These are phyloP conservation scores for Caenorhabditis virilis DNA, from an alignment of 2,888 invertebrate genomes.

Conservation along the genomic window DNA sequence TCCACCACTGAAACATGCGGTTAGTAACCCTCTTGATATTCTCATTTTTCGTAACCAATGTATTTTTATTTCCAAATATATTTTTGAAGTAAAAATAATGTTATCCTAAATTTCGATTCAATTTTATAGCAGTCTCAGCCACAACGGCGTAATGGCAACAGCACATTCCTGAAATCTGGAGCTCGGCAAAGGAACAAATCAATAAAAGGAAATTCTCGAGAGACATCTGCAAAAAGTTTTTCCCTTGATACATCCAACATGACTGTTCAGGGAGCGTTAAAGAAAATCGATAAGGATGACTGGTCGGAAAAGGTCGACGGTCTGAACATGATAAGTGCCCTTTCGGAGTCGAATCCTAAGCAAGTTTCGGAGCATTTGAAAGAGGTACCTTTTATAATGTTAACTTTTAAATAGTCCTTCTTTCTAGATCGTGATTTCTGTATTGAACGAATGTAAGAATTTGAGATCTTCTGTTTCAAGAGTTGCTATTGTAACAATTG, in stretches of 20 bases:
- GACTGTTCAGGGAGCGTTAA: conserved; percentile 40
- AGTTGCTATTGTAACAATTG: conserved; percentile 82
- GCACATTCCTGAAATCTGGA: conserved; percentile 25
- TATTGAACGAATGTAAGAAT: conserved; percentile 74
- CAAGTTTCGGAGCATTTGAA: conserved; percentile 42
- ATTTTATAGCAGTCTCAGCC: conserved; percentile 29
- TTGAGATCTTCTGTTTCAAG: conserved; percentile 90
- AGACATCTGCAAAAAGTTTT: neutral
- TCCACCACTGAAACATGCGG: conserved; percentile 35
- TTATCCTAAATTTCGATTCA: neutral
- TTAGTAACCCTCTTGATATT: no score
- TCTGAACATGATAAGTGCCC: conserved; percentile 69
- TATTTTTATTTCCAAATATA: no score
- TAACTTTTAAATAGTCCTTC: neutral
- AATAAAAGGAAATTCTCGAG: conserved; percentile 8
- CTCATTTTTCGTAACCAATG: no score
- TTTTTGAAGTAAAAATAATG: no score
- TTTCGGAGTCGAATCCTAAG: conserved; percentile 41
- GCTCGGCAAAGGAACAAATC: conserved; percentile 12
- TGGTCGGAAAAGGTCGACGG: conserved; percentile 79
- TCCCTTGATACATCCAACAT: conserved; percentile 31
- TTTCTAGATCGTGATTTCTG: conserved; percentile 42
- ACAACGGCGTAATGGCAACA: conserved; percentile 21
- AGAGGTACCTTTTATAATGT: conserved; percentile 22
- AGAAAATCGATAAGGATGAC: conserved; percentile 48